Evolutionary conservation across 2,888 invertebrate genomes (phyloP), one percentile per base, ranked within the genome.

Genomic region (Noctua janthe): DNA sequence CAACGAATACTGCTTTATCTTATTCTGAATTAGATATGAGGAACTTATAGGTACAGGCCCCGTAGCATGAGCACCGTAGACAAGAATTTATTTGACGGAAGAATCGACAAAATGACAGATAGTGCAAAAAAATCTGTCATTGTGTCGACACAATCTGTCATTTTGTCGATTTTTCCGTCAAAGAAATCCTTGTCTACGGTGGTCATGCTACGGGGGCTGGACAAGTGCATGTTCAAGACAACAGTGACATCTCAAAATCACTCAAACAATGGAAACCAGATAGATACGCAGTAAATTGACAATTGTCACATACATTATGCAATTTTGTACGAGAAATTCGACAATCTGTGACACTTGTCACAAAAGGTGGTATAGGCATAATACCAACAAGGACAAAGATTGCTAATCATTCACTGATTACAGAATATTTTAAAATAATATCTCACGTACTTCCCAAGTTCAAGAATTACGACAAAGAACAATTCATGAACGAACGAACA

Each of bases 381-480:
- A 78, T 62, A 62, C n/a, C 13, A 66, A 43, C 77, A 78, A 80
- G 84, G 87, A 15, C 70, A 83, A 11, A 77, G 86, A 76, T 85
- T 83, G 8, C 56, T 79, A 76, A 86, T 82, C 76, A 79, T 71
- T 35, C 15, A 51, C 43, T 35, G 76, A 85, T 85, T 86, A 76
- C 13, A 62, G 17, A 66, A 62, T 79, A 79, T 74, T 78, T 54
- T 73, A 56, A 69, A 83, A 74, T 35, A 62, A 81, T 64, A 83
- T 29, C 76, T n/a, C 29, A 11, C 51, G 23, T 72, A 62, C 39
- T 74, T 76, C 64, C 67, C 78, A 87, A 87, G 85, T 86, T 86
- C 81, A 86, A 81, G 77, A 71, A 69, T 78, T 29, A 71, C 75
- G 47, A 51, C 49, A 73, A 78, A 80, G 35, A 83, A 74, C 15